Conservation (phyloP, 2,113 vertebrate genomes). For the Atlantisia rogersi region DNA sequence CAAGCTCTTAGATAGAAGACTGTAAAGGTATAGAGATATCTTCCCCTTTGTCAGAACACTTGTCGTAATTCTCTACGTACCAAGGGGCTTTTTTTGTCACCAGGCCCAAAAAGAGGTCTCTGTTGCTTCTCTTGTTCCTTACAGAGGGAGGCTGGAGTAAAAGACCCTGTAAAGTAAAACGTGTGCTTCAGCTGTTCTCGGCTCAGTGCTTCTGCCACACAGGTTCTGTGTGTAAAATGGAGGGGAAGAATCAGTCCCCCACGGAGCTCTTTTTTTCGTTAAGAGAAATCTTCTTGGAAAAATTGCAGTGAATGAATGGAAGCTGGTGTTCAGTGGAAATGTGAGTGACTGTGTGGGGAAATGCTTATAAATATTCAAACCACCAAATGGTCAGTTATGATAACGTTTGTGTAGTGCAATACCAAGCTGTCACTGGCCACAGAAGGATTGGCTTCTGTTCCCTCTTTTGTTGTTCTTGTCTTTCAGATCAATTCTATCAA, state of each 20-base stretch:
- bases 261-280: not conserved
- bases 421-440: not conserved
- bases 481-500: conserved; percentile 64
- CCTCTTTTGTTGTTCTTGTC: conserved; percentile 35
- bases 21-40: not conserved
- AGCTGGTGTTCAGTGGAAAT: conserved; percentile 25
- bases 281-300: not conserved
- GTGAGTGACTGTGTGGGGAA: conserved; percentile 12
- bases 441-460: conserved; percentile 42
- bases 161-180: not conserved
- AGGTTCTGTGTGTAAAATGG: not conserved
- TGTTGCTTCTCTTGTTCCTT: not conserved
- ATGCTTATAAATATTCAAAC: conserved; percentile 56
- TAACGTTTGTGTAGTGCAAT: conserved; percentile 3
- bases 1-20: not conserved
- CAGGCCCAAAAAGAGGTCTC: not conserved
- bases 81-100: not conserved
- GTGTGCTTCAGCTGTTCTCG: not conserved
- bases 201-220: not conserved
- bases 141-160: not conserved
- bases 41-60: not conserved
- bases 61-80: not conserved
- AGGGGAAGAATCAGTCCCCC: not conserved
- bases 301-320: conserved; percentile 23
- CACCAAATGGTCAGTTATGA: conserved; percentile 49